Evolutionary conservation across 2,888 invertebrate species (phyloP), one percentile per base, ranked within the genome.

Genomic region (Hedychridium roseum): DNA sequence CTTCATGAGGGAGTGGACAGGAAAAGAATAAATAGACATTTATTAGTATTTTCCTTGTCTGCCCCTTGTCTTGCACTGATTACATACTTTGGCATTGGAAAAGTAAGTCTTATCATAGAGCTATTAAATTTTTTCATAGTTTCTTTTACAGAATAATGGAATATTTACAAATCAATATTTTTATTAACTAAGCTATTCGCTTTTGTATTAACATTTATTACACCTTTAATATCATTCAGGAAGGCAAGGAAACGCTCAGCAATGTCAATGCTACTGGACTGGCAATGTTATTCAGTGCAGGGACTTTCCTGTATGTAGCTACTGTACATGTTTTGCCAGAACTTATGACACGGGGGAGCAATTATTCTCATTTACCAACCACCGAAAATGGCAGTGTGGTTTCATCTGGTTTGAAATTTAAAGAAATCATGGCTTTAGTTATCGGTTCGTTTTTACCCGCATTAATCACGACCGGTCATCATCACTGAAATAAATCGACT

Each of bases 281-380:
- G 49, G 96, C 98, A 0, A 97, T 99, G 97, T 80, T 99, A 23
- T 99, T 99, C 80, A 97, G 97, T 31, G 99, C 97, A 0, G 99
- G 99, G 0, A 99, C 99, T 9, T 99, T 99, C 81, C 83, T 99
- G 0, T 99, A 98, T 77, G 99, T 99, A 1, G 96, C 99, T 0
- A 98, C 98, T 0, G 97, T 99, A 0, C 99, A 99, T 79, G 97
- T 99, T 0, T 78, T 99, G 37, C 98, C 99, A 0, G 99, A 99
- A 79, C 82, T 99, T 5, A 92, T 91, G 43, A 84, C 86, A 48
- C 81, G 83, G 47, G 74, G 74, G 15, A 79, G 71, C 21, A 73
- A 72, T 12, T 82, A 82, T 52, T 74, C 79, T 1, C 78, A 80
- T 63, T 64, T 81, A 31, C 81, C 81, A 41, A 76, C 70, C 32